These are phyloP conservation scores for Gisinianus flammeolus DNA, from an alignment of 2,888 invertebrate species.

Conservation along the genomic window DNA sequence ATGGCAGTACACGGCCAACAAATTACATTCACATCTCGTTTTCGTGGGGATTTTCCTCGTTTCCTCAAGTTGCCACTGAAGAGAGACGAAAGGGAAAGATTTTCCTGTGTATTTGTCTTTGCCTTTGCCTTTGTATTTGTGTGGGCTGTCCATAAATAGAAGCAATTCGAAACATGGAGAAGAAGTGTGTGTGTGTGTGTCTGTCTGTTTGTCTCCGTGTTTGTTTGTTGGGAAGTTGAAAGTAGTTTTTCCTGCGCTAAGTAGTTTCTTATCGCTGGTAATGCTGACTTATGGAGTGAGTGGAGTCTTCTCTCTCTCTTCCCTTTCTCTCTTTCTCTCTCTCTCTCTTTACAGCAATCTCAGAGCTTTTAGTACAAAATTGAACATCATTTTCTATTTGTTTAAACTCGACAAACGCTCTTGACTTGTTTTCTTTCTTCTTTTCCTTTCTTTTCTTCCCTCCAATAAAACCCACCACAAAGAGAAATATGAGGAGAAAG, in stretches of 20 bases:
- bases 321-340: not conserved
- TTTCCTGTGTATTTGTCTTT: too few species aligned
- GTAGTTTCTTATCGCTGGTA: conserved; percentile 28
- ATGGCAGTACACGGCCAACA: too few species aligned
- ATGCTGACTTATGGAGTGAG: conserved; percentile 19
- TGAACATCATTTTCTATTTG: conserved; percentile 25
- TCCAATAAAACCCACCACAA: not conserved
- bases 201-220: too few species aligned
- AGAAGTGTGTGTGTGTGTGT: too few species aligned
- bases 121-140: too few species aligned
- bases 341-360: not conserved
- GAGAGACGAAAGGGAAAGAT: not conserved
- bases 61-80: not conserved
- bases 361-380: not conserved
- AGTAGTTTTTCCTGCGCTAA: conserved; percentile 12
- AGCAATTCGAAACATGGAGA: too few species aligned
- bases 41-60: not conserved
- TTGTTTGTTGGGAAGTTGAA: too few species aligned
- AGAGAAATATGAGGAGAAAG: too few species aligned
- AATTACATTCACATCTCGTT: conserved; percentile 34
- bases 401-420: not conserved
- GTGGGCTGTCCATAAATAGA: not conserved
- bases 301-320: not conserved
- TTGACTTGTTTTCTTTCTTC: not conserved
- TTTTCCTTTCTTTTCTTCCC: not conserved